Evolutionary conservation across 2,888 invertebrate genomes (phyloP).

Genomic region (Nomada ferruginata): DNA sequence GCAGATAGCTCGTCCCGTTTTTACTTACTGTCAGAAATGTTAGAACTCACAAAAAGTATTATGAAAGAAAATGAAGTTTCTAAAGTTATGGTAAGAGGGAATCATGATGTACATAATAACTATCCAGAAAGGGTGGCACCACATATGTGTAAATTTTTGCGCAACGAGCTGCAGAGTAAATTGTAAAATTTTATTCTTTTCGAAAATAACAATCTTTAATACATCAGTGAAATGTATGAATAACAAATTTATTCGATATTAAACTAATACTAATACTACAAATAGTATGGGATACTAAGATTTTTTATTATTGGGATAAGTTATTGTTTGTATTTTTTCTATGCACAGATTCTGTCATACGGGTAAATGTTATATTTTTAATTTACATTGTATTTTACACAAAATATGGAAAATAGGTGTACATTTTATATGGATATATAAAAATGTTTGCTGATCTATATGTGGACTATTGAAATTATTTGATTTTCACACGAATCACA

Average conservation of each 20-base stretch:
- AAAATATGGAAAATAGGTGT: conserved; percentile 16
- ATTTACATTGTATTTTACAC: conserved; percentile 2
- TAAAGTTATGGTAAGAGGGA: conserved; percentile 84
- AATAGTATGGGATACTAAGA: too few species aligned
- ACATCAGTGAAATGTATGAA: too few species aligned
- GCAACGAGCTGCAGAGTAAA: conserved; percentile 62
- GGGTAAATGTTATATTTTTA: conserved; percentile 4
- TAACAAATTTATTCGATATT: conserved; percentile 2
- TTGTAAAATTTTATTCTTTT: conserved; percentile 55
- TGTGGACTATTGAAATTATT: conserved; percentile 11
- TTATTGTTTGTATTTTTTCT: background rate
- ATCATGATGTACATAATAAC: conserved; percentile 88
- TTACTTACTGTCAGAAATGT: accelerated
- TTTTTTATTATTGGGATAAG: background rate
- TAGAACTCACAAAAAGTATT: accelerated
- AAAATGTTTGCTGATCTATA: background rate
- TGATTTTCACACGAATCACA: conserved; percentile 68
- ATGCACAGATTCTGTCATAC: conserved; percentile 1
- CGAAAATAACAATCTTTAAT: conserved; percentile 1
- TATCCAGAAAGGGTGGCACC: conserved; percentile 86
- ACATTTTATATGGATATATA: conserved; percentile 1
- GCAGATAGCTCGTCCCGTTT: background rate
- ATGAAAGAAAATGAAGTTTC: conserved; percentile 20
- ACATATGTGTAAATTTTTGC: conserved; percentile 85
- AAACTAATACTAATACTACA: background rate